Evolutionary conservation across 2,888 invertebrate species (phyloP), one percentile per base, ranked within the genome.

Genomic region (Achlya flavicornis): DNA sequence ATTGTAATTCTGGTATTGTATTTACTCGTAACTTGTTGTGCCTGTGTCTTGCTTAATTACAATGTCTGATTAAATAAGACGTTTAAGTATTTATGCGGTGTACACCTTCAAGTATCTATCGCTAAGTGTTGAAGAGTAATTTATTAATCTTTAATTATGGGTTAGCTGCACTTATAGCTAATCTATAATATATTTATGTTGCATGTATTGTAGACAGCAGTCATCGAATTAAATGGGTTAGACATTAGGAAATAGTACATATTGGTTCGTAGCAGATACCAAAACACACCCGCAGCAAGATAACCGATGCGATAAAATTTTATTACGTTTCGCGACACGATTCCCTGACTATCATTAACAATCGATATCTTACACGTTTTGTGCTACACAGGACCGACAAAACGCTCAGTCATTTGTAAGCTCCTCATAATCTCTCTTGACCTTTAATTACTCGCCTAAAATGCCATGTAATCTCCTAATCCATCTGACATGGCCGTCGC

Each of bases 291-390:
- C 66, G 64, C 74, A 76, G 78, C 72, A 70, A 81, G 86, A 86
- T 88, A 86, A 80, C 81, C 66, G 77, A 26, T 61, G 61, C 82
- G 87, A 88, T 89, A 88, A 88, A 79, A 78, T 80, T 86, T 85
- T 86, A 88, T 85, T 83, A 78, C 77, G 67, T 76, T 81, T 76
- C 83, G 83, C 85, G 86, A 84, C 87, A 89, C 83, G 80, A 78
- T 82, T 85, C 74, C 75, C 69, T 79, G 67, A 69, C 70, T 77
- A 75, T 78, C 76, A 75, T 75, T 73, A 71, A 69, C 72, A 80
- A 84, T 83, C 83, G 77, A 85, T 84, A 76, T 65, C 41, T 57
- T 60, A 16, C 53, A 16, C 16, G n/a, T 48, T 16, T 19, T 59
- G 16, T 19, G 35, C 10, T 43, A 43, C 41, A 10, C 41, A 59